Evolutionary conservation across 2,888 invertebrate species (phyloP).

Genomic region (Catonia carolina): DNA sequence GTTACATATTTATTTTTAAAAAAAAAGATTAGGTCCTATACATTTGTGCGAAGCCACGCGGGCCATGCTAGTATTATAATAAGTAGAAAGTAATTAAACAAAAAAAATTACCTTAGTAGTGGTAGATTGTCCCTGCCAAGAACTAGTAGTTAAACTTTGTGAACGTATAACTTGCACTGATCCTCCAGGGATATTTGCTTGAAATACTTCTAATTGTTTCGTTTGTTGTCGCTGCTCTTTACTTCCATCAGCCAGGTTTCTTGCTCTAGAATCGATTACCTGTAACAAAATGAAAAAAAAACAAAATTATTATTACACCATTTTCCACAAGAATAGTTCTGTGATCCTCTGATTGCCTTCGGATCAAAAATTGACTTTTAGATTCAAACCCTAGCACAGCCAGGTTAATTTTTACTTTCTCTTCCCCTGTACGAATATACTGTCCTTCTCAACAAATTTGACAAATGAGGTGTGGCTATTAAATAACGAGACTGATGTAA

Average conservation of each 20-base stretch:
- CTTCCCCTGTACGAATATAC: too few species aligned
- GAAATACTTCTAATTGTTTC: slow-evolving; percentile 59
- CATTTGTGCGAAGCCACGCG: too few species aligned
- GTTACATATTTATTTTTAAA: too few species aligned
- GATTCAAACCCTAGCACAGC: too few species aligned
- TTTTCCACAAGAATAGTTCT: not conserved
- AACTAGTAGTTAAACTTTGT: slow-evolving; percentile 40
- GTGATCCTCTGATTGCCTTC: not conserved
- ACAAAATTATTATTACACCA: not conserved
- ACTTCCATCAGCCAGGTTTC: slow-evolving; percentile 48
- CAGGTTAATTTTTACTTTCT: too few species aligned
- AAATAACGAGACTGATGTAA: too few species aligned
- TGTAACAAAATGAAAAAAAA: slow-evolving; percentile 36
- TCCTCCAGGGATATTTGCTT: slow-evolving; percentile 60
- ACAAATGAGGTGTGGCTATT: too few species aligned
- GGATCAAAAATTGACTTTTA: too few species aligned
- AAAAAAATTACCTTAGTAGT: not conserved
- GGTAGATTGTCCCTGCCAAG: slow-evolving; percentile 30
- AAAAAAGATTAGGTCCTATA: too few species aligned
- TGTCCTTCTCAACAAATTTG: too few species aligned
- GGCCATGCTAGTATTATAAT: too few species aligned
- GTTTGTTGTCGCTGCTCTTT: slow-evolving; percentile 44
- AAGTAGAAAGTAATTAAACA: too few species aligned
- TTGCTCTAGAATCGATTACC: slow-evolving; percentile 50
- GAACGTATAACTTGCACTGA: slow-evolving; percentile 65